phyloP scores from a whole-genome alignment of 2,888 invertebrate genomes.

The Arrhopalites spinosus region DNA sequence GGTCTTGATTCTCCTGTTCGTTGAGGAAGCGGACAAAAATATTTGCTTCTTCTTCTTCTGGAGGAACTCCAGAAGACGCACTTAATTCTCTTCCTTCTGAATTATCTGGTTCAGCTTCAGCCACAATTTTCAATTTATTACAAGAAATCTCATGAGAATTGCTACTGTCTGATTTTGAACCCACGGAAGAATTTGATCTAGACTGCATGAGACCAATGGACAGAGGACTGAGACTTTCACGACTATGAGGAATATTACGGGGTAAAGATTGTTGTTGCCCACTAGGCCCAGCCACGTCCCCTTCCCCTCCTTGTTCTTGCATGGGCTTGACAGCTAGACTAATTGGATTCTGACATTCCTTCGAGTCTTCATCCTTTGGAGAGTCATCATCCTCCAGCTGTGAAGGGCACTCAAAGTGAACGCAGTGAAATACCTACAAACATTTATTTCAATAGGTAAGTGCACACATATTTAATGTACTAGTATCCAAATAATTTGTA shows the following conservation, averaged over 20 bases:
- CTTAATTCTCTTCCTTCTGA: not conserved
- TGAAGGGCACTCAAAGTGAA: conserved; percentile 95
- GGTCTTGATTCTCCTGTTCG: conserved; percentile 25
- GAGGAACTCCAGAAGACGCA: not conserved
- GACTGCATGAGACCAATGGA: not conserved
- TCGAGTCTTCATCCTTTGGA: not conserved
- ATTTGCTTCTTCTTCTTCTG: conserved; percentile 20
- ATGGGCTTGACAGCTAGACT: too few relatives aligned
- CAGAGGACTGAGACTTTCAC: not conserved
- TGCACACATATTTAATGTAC: not conserved
- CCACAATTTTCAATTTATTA: not conserved
- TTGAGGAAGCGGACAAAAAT: conserved; percentile 24
- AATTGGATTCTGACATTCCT: not conserved
- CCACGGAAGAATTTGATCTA: not conserved
- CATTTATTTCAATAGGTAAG: not conserved
- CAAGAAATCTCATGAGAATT: not conserved
- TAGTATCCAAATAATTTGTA: too few relatives aligned
- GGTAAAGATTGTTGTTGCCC: not conserved
- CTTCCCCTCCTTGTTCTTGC: too few relatives aligned
- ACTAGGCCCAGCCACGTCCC: not conserved
- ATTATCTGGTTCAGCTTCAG: not conserved
- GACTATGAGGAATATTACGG: not conserved
- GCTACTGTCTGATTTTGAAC: not conserved
- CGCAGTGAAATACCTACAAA: conserved; percentile 90
- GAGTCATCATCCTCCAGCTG: conserved; percentile 60